phyloP scores from a whole-genome alignment of 2,888 invertebrate genomes.

The Phyllotreta striolata region DNA sequence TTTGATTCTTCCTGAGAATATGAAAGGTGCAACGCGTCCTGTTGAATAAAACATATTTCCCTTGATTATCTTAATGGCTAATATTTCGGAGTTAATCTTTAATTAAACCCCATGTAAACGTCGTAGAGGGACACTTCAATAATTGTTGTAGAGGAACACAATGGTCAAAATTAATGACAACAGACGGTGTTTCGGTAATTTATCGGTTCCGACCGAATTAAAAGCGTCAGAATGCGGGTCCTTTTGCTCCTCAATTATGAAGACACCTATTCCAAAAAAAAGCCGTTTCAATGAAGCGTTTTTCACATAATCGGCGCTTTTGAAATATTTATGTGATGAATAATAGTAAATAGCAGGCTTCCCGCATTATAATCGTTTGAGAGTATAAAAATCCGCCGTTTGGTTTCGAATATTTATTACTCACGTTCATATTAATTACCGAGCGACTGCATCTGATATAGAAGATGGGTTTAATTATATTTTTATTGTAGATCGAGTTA shows the following conservation, averaged over 20 bases:
- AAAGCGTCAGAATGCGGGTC: constrained; percentile 33
- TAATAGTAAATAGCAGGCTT: constrained; percentile 41
- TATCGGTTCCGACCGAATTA: constrained; percentile 29
- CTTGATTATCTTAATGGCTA: constrained; percentile 7
- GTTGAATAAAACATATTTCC: not conserved
- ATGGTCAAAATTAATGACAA: constrained; percentile 32
- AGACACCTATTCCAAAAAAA: constrained; percentile 36
- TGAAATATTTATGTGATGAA: constrained; percentile 39
- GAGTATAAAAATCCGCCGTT: constrained; percentile 7
- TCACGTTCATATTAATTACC: not conserved
- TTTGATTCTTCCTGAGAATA: too few species aligned
- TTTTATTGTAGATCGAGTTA: too few species aligned
- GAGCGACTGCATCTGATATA: not conserved
- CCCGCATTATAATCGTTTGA: constrained; percentile 36
- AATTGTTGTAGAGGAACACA: constrained; percentile 28
- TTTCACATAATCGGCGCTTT: constrained; percentile 35
- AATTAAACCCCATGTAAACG: constrained; percentile 18
- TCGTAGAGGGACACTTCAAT: constrained; percentile 21
- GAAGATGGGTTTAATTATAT: not conserved
- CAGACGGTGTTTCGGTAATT: constrained; percentile 32
- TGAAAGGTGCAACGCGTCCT: not conserved
- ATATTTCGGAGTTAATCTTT: constrained; percentile 13
- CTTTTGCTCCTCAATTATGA: constrained; percentile 34
- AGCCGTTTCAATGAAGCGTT: constrained; percentile 27
- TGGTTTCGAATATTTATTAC: constrained; percentile 11